Base-by-base conservation (phyloP, 2,797 vertebrate species). In the Hoplostethus atlanticus region DNA sequence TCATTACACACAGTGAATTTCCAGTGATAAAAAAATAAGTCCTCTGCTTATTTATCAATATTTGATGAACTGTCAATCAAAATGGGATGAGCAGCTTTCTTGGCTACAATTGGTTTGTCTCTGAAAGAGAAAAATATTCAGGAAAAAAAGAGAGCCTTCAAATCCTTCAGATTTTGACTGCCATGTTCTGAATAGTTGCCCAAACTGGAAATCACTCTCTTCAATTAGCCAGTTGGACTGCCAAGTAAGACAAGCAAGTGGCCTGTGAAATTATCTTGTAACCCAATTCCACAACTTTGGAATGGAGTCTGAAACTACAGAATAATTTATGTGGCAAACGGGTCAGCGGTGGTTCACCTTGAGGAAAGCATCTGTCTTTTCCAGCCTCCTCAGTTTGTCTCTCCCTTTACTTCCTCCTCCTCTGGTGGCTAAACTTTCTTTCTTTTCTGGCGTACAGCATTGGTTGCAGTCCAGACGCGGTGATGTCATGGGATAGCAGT, bases 141-240 rank as follows among this genome's bases (percentile, higher is more conserved):
- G 44, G 6, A 63, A 74, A 74, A 73, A 64, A 76, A 81, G 60
- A 71, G 77, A 89, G 87, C 71, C 84, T 90, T 92, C 51, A 86
- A 88, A 93, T 87, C 83, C 87, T 91, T 93, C 84, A 66, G 84
- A 90, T 94, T 93, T 93, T 86, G 89, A 91, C 91, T 91, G 88
- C 91, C 87, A 92, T 93, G 91, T 93, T 92, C 87, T 93, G 91
- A 94, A 91, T 90, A 93, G 92, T 92, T 88, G 84, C 90, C 90
- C 87, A 89, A 90, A 93, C 92, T 91, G 88, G 94, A 93, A 94
- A 91, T 92, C 91, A 91, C 91, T 92, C 91, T 88, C 90, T 95
- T 95, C 93, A 94, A 94, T 95, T 95, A 94, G 92, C 90, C 94
- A 95, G 93, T 94, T 95, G 94, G 93, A 95, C 94, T 95, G 93